These are phyloP conservation scores for Chaenodraco wilsoni DNA, from an alignment of 2,797 vertebrate genomes.

Conservation along the genomic window DNA sequence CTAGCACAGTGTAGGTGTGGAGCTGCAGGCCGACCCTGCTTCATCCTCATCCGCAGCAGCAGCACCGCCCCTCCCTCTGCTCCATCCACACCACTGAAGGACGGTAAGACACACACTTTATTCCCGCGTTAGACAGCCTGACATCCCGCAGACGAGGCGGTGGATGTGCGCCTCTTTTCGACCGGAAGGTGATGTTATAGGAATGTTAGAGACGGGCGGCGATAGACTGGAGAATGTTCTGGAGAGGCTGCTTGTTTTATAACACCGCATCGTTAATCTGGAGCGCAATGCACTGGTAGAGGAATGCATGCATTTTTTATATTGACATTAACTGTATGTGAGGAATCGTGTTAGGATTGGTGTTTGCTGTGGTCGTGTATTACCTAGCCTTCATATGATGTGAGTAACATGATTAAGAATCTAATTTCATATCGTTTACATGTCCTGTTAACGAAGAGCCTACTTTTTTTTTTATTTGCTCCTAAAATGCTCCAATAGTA, in stretches of 20 bases:
- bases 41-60: conserved; percentile 48
- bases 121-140: background rate
- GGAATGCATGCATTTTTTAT: background rate
- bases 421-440: too few species aligned
- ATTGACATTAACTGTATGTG: background rate
- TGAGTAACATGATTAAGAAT: conserved; percentile 17
- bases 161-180: background rate
- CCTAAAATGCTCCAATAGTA: background rate
- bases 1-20: conserved; percentile 45
- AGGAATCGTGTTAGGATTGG: background rate
- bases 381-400: background rate
- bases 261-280: conserved; percentile 11
- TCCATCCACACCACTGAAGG: conserved; percentile 44
- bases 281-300: conserved; percentile 27
- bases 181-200: background rate
- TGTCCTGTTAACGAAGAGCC: background rate
- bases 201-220: background rate
- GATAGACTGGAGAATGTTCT: background rate
- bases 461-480: background rate
- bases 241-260: background rate
- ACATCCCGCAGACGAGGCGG: background rate
- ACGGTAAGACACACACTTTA: conserved; percentile 29
- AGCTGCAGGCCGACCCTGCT: conserved; percentile 48
- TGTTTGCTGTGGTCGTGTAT: background rate
- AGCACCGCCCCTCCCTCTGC: conserved; percentile 46